Evolutionary conservation across 1,140 invertebrate species (phyloP), one percentile per base, ranked within the genome.

Genomic region (Onthophagus taurus): DNA sequence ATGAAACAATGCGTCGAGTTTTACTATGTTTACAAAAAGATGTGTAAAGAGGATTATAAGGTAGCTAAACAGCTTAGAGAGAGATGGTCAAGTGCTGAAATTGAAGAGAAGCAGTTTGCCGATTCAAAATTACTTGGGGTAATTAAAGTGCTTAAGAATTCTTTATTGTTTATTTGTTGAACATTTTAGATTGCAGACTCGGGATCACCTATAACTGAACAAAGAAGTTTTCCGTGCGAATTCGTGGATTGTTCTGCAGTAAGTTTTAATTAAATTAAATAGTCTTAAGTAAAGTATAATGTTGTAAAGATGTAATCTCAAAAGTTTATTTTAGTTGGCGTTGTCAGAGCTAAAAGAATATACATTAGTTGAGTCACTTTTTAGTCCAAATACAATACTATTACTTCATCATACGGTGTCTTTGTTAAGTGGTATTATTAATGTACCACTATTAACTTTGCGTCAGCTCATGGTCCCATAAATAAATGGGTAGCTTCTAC

Each of bases 21-120:
- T 69, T 98, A 98, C 67, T 97, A 98, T 65, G 78, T 96, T 53
- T 99, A 95, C 95, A 99, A 98, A 69, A 93, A 93, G 68, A 77
- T 91, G 11, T 93, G 89, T 53, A 81, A 85, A 41, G 86, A 93
- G 61, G 89, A 87, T 52, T 85, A 87, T 58, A 77, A 78, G 55
- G 70, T 74, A 47, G 57, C 85, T 20, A 69, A 81, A 48, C 47
- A 53, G 16, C 34, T 53, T 8, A 51, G 57, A 31, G 58, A 62
- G 39, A 47, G 50, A 31, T 55, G 50, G 31, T 41, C 49, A 11
- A 50, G 42, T 20, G 24, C 30, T 11, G 60, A 60, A 18, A 41
- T 47, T 13, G 62, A 64, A 23, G 61, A 64, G 24, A 64, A 60
- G 44, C 51, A 52, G 2, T 61, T 54, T 51, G 52, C 58, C 20